These are phyloP conservation scores for Amblyopsis rosae DNA, from an alignment of 2,113 vertebrate genomes.

Conservation along the genomic window DNA sequence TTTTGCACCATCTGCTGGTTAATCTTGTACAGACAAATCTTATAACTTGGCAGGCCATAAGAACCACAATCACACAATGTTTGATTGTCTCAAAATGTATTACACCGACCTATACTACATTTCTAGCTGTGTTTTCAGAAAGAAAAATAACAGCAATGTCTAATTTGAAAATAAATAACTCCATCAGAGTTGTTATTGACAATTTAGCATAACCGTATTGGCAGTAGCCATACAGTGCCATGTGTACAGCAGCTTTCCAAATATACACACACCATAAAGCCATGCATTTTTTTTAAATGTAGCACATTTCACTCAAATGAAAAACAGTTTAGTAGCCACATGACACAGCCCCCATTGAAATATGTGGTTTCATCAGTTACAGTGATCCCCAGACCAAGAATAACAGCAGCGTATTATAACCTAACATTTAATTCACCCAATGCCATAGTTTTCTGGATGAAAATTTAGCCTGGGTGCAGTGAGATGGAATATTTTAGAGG, in stretches of 20 bases:
- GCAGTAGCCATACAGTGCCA: background rate
- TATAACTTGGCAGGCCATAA: too few species aligned
- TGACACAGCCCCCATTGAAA: constrained; percentile 21
- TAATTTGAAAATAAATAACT: background rate
- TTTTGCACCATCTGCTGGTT: constrained; percentile 56
- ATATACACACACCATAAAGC: too few species aligned
- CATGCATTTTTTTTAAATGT: too few species aligned
- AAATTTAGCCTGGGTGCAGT: too few species aligned
- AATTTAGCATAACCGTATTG: too few species aligned
- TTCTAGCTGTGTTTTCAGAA: too few species aligned
- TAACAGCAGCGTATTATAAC: constrained; percentile 16
- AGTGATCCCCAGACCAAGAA: constrained; percentile 1
- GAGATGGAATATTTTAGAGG: too few species aligned
- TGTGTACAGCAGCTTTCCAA: background rate
- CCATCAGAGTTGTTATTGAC: background rate
- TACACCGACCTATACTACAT: too few species aligned
- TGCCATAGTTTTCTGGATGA: background rate
- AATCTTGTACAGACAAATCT: background rate
- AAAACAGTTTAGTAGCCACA: constrained; percentile 8
- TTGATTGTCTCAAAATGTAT: too few species aligned
- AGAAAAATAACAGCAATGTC: background rate
- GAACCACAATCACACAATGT: too few species aligned
- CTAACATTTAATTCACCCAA: constrained; percentile 10
- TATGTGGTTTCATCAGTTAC: background rate
- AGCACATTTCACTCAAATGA: constrained; percentile 12